Evolutionary conservation across 1,140 invertebrate species (phyloP), one percentile per base, ranked within the genome.

Genomic region (Melitaea cinxia): DNA sequence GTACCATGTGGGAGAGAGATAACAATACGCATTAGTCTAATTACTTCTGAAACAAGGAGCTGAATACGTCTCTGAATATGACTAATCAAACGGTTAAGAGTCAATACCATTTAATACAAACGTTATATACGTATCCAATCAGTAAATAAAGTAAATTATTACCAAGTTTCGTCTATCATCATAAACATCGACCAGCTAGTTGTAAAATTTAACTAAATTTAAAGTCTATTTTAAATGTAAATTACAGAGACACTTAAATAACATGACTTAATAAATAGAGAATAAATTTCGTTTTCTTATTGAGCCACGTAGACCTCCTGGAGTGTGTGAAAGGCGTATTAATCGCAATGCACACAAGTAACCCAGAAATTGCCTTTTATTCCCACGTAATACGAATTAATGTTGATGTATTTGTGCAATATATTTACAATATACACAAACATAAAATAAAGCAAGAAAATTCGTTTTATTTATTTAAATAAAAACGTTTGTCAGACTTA

Each of bases 201-300:
- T 12, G n/a, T 10, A 21, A 2, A 47, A 47, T 47, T 12, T 23
- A 17, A 54, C 30, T 30, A 33, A 58, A 65, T 65, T 65, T 59
- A 59, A 53, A 57, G 24, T 42, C 17, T 24, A 45, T 23, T 45
- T 15, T 53, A 42, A 58, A 58, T 65, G 56, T 53, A 65, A 65
- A 65, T 65, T 28, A 53, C 24, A 14, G 10, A 45, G 23, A 26
- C 56, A 50, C 52, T 62, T 62, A 62, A 62, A 62, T 62, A 50
- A 62, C 50, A 54, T 26, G 15, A 12, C 26, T 59, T 66, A 59
- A 66, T 59, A 54, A 37, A 68, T 64, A 49, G 24, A 15, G 57
- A 64, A 64, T 68, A 68, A 66, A 68, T 68, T 54, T 35, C n/a
- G 33, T 64, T 47, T 58, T 54, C 58, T 57, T 54, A 66, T 66